Evolutionary conservation across 92 coral and sea anemone species (phyloP).

Genomic region (Blastomussa wellsi): DNA sequence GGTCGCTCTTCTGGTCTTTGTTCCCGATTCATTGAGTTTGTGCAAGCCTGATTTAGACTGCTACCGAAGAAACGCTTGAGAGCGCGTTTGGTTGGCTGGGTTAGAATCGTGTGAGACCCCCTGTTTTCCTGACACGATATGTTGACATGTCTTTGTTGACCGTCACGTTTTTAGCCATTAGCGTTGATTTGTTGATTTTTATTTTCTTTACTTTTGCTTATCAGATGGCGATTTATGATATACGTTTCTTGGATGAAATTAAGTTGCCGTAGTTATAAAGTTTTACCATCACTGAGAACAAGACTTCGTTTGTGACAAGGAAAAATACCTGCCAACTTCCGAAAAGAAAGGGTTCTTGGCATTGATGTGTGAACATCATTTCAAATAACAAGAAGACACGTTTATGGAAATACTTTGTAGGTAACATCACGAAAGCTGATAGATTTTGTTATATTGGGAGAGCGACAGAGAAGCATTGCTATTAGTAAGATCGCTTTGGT

Average conservation of each 20-base stretch:
- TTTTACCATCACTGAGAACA: not conserved
- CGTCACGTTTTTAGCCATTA: slow-evolving; percentile 86
- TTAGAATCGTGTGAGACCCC: slow-evolving; percentile 17
- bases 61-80: slow-evolving; percentile 13
- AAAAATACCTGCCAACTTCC: not conserved
- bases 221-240: slow-evolving; percentile 15
- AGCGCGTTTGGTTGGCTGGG: not conserved
- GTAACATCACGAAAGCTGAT: slow-evolving; percentile 17
- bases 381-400: slow-evolving; percentile 6
- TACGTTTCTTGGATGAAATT: not conserved
- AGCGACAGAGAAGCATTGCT: not conserved
- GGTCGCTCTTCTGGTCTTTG: slow-evolving; percentile 67
- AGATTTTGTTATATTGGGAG: not conserved
- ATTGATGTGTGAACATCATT: slow-evolving; percentile 17
- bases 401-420: slow-evolving; percentile 13
- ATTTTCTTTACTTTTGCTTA: slow-evolving; percentile 52
- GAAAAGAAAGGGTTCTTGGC: not conserved
- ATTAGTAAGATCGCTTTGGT: not conserved
- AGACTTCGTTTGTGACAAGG: not conserved
- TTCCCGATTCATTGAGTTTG: slow-evolving; percentile 26
- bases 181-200: slow-evolving; percentile 90
- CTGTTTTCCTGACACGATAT: slow-evolving; percentile 44
- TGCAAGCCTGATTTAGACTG: slow-evolving; percentile 36
- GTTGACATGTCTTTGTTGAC: slow-evolving; percentile 87
- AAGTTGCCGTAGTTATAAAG: not conserved